Base-by-base conservation (phyloP, 23 tunicate genomes). In the Trididemnum nubilum region DNA sequence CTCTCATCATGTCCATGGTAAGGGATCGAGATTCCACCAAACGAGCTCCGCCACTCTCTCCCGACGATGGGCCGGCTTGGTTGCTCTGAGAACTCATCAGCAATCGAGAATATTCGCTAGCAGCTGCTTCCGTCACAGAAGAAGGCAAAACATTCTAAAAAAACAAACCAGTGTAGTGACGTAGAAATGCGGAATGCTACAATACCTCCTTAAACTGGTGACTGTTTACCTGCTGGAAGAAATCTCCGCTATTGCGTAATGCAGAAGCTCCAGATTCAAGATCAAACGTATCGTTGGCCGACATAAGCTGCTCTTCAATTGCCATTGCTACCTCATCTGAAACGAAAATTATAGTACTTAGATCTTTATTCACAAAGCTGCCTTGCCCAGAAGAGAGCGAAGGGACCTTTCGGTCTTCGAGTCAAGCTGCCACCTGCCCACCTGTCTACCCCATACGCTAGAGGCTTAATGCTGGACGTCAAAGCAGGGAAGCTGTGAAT, bases 291-390 rank as follows among this genome's bases (percentile, higher is more conserved):
- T 77, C 81, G 58, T 73, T 27, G 22, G 30, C 78, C 2, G 39
- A 66, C 67, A 77, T 23, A 36, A 85, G 51, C 36, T 85, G 84
- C 28, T 85, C 90, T 36, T 85, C 90, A 25, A 85, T 71, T 36
- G 76, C 79, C 79, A 85, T 85, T 3, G 84, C 90, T 26, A 85
- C 84, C 36, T 85, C 84, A 70, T 85, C 90, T 85, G 71, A 25
- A 38, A 36, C 7, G 19, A 74, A 39, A 22, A 70, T 12, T 26
- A 64, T 5, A 49, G n/a, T n/a, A n/a, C n/a, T n/a, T n/a, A n/a
- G n/a, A n/a, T n/a, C n/a, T n/a, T n/a, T n/a, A n/a, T n/a, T n/a
- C n/a, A n/a, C n/a, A n/a, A n/a, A n/a, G n/a, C n/a, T n/a, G n/a
- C n/a, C n/a, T n/a, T n/a, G n/a, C n/a, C n/a, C n/a, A n/a, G n/a